Evolutionary conservation across 2,888 invertebrate genomes (phyloP).

Genomic region (Rosalia funebris): DNA sequence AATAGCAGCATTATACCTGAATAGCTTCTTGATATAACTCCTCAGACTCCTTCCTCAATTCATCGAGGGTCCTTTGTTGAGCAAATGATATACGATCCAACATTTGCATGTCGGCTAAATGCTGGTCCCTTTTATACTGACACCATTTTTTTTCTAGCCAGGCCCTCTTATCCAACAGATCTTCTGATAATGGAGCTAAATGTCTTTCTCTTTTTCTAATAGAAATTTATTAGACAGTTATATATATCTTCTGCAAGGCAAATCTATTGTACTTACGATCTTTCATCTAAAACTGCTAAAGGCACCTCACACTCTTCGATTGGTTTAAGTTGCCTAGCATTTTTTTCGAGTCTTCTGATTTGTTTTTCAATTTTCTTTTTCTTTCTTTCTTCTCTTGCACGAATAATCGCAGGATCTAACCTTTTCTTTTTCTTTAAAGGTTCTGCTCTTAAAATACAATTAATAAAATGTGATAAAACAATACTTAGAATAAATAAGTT

Average conservation of each 20-base stretch:
- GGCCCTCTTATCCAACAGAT: constrained; percentile 73
- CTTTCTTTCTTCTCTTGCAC: constrained; percentile 83
- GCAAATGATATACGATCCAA: constrained; percentile 75
- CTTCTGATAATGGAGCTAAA: constrained; percentile 64
- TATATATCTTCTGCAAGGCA: too few relatives aligned
- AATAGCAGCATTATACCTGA: constrained; percentile 74
- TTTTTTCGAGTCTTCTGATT: constrained; percentile 83
- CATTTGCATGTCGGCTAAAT: constrained; percentile 72
- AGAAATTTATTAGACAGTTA: constrained; percentile 32
- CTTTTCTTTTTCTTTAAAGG: constrained; percentile 91
- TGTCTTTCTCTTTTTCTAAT: constrained; percentile 68
- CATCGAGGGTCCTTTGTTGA: constrained; percentile 82
- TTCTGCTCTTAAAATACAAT: constrained; percentile 79
- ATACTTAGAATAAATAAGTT: constrained; percentile 20
- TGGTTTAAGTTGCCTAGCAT: constrained; percentile 87
- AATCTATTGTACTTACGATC: constrained; percentile 72
- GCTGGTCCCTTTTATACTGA: constrained; percentile 73
- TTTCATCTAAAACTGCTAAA: constrained; percentile 71
- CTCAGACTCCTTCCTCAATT: constrained; percentile 82
- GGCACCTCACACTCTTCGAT: constrained; percentile 87
- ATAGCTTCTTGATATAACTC: constrained; percentile 89
- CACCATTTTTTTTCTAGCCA: constrained; percentile 81
- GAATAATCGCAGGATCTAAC: constrained; percentile 82
- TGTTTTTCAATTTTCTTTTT: constrained; percentile 87
- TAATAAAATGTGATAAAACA: too few relatives aligned